Evolutionary conservation across 2,113 vertebrate species (phyloP).

Genomic region (Otus sunia): DNA sequence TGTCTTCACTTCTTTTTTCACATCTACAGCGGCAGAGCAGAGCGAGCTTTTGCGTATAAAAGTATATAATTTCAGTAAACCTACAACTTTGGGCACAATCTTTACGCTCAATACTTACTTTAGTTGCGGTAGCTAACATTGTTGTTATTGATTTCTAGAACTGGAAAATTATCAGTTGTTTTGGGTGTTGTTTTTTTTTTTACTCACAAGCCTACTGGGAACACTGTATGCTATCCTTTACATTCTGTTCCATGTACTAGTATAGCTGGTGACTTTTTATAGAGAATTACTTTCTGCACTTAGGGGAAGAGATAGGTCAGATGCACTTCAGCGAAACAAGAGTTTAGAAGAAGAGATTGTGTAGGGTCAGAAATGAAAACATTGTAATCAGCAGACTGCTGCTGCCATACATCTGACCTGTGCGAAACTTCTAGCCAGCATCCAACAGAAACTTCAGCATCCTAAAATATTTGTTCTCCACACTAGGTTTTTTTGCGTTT

Average conservation of each 20-base stretch:
- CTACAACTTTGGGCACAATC: neutral
- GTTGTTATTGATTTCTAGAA: neutral
- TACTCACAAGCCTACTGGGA: neutral
- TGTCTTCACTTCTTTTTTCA: neutral
- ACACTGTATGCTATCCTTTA: neutral
- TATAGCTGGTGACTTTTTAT: neutral
- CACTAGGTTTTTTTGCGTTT: rapidly evolving
- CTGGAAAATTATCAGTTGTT: neutral
- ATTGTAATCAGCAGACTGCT: neutral
- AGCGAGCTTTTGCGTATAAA: neutral
- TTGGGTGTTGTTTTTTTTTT: neutral
- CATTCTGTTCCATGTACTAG: neutral
- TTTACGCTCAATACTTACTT: neutral
- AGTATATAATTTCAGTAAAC: neutral
- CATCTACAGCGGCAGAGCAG: rapidly evolving
- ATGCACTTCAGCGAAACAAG: neutral
- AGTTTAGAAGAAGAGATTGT: neutral
- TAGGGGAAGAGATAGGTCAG: neutral
- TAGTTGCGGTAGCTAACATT: neutral
- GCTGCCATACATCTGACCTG: neutral
- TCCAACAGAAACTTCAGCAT: neutral
- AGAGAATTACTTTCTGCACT: neutral
- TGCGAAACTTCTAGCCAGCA: neutral
- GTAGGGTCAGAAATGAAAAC: neutral
- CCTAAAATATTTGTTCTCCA: neutral